Evolutionary conservation across 2,888 invertebrate species (phyloP).

Genomic region (Sinodicranocentrus sp.): DNA sequence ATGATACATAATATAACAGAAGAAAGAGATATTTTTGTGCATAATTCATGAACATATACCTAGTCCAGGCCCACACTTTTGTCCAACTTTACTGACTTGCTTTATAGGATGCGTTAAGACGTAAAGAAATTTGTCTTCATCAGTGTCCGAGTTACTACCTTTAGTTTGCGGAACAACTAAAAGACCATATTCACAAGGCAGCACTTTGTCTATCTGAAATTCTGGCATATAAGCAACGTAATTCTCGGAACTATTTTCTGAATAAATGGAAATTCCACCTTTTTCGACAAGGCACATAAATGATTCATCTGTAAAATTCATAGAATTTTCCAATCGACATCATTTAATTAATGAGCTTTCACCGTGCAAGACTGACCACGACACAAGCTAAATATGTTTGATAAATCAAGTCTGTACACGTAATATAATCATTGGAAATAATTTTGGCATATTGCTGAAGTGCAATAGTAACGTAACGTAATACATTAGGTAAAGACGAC

Average conservation of each 20-base stretch:
- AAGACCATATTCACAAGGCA: slow-evolving; percentile 70
- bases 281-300: slow-evolving; percentile 74
- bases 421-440: too few relatives aligned
- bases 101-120: slow-evolving; percentile 75
- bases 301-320: slow-evolving; percentile 21
- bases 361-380: too few relatives aligned
- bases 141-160: slow-evolving; percentile 28
- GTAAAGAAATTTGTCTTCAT: slow-evolving; percentile 68
- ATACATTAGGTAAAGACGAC: too few relatives aligned
- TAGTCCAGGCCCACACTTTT: slow-evolving; percentile 58
- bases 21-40: neutral
- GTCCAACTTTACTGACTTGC: slow-evolving; percentile 74
- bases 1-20: slow-evolving; percentile 15
- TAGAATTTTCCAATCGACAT: neutral
- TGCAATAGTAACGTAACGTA: too few relatives aligned
- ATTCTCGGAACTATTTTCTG: slow-evolving; percentile 72
- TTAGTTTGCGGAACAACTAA: slow-evolving; percentile 70
- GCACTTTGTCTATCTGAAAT: slow-evolving; percentile 73
- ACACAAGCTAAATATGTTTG: too few relatives aligned
- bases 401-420: too few relatives aligned
- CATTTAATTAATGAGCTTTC: too few relatives aligned
- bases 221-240: slow-evolving; percentile 75
- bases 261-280: slow-evolving; percentile 74
- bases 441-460: too few relatives aligned
- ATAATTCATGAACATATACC: slow-evolving; percentile 44